phyloP scores from a whole-genome alignment of 1,140 invertebrate genomes.

The Nylanderia fulva region DNA sequence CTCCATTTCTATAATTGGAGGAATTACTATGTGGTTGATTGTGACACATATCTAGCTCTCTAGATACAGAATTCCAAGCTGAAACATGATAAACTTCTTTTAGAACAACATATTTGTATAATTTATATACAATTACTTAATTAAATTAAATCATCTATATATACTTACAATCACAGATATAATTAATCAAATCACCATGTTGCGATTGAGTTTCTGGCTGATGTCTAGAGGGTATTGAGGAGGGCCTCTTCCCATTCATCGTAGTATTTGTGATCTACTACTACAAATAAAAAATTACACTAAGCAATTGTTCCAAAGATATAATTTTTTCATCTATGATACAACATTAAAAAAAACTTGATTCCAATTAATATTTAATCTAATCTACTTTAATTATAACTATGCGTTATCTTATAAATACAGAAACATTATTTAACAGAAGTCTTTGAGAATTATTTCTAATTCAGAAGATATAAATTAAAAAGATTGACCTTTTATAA shows the following conservation, averaged over 20 bases:
- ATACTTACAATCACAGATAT: slow-evolving; percentile 85
- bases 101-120: slow-evolving; percentile 53
- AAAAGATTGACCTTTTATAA: background rate
- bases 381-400: background rate
- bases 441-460: background rate
- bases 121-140: background rate
- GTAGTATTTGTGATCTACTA: slow-evolving; percentile 81
- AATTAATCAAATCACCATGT: slow-evolving; percentile 87
- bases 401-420: background rate
- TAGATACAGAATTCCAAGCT: slow-evolving; percentile 85
- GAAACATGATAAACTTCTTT: slow-evolving; percentile 28
- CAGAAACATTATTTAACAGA: background rate
- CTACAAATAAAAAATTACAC: slow-evolving; percentile 63
- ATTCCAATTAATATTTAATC: background rate
- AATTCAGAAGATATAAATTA: background rate
- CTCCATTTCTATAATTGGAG: slow-evolving; percentile 82
- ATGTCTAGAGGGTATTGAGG: slow-evolving; percentile 80
- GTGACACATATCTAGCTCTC: slow-evolving; percentile 82
- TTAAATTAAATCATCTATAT: background rate
- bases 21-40: slow-evolving; percentile 80
- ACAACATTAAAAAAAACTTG: background rate
- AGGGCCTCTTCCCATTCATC: slow-evolving; percentile 85
- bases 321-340: background rate
- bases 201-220: slow-evolving; percentile 83
- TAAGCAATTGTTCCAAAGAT: slow-evolving; percentile 4